Conservation (phyloP, 2,797 vertebrate species). For the Diplodus puntazzo region DNA sequence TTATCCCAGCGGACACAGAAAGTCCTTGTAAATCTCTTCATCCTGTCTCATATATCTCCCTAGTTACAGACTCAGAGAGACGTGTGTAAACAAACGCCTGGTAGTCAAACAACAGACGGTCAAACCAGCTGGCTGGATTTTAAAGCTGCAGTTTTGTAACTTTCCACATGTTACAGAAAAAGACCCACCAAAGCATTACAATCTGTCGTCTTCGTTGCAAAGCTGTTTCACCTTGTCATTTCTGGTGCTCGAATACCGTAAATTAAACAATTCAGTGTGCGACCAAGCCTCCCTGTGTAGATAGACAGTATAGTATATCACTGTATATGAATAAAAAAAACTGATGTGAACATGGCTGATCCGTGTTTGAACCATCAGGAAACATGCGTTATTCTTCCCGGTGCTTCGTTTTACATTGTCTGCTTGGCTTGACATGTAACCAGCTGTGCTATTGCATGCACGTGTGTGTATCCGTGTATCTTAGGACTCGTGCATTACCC, state of each 20-base stretch:
- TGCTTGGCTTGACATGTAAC: conserved; percentile 13
- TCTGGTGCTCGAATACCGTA: not conserved
- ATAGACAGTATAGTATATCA: conserved; percentile 9
- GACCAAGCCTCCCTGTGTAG: not conserved
- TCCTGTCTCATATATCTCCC: conserved; percentile 53
- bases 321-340: not conserved
- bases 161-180: conserved; percentile 27
- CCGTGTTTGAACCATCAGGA: not conserved
- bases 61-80: conserved; percentile 46
- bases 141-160: conserved; percentile 27
- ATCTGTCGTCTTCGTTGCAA: not conserved
- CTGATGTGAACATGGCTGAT: not conserved
- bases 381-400: conserved; percentile 4
- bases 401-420: conserved; percentile 19
- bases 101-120: conserved; percentile 51
- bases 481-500: conserved; percentile 83
- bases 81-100: conserved; percentile 49
- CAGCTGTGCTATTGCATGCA: conserved; percentile 14
- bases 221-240: not conserved
- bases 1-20: conserved; percentile 50
- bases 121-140: conserved; percentile 41
- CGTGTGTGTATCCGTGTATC: conserved; percentile 5
- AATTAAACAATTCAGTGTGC: conserved; percentile 16
- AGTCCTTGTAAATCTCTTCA: conserved; percentile 61
- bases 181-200: conserved; percentile 1